Evolutionary conservation across 1,140 invertebrate genomes (phyloP).

Genomic region (Paraescarpia echinospica): DNA sequence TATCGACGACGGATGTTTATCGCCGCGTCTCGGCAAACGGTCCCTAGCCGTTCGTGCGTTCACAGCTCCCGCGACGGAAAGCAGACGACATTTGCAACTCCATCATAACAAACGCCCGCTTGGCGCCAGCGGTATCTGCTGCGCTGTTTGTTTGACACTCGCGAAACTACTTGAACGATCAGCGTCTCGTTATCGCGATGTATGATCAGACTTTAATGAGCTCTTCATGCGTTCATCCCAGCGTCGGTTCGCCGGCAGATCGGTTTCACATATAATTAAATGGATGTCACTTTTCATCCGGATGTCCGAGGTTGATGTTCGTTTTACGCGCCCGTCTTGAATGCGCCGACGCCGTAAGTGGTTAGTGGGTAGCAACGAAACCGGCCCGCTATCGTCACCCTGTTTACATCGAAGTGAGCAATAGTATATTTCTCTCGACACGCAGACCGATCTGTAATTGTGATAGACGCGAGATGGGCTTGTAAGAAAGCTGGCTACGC

Average conservation of each 20-base stretch:
- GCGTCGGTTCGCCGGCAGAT: background rate
- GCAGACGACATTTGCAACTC: background rate
- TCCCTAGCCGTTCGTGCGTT: background rate
- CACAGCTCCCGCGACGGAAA: background rate
- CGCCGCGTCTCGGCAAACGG: background rate
- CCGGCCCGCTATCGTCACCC: background rate
- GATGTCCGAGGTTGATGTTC: background rate
- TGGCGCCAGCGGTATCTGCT: background rate
- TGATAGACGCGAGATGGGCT: background rate
- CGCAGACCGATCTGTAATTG: background rate
- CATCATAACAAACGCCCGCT: background rate
- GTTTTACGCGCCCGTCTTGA: background rate
- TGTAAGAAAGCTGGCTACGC: background rate
- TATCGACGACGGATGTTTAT: background rate
- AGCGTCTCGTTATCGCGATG: background rate
- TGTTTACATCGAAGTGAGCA: background rate
- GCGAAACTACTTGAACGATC: background rate
- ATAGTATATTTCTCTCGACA: background rate
- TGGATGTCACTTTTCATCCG: slow-evolving; percentile 4
- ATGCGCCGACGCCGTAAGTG: background rate
- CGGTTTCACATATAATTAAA: background rate
- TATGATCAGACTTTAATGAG: slow-evolving; percentile 6
- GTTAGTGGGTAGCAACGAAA: background rate
- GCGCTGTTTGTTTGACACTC: background rate
- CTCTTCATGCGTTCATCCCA: background rate